Conservation (phyloP, 2,797 vertebrate genomes). For the Adrianichthys oophorus region DNA sequence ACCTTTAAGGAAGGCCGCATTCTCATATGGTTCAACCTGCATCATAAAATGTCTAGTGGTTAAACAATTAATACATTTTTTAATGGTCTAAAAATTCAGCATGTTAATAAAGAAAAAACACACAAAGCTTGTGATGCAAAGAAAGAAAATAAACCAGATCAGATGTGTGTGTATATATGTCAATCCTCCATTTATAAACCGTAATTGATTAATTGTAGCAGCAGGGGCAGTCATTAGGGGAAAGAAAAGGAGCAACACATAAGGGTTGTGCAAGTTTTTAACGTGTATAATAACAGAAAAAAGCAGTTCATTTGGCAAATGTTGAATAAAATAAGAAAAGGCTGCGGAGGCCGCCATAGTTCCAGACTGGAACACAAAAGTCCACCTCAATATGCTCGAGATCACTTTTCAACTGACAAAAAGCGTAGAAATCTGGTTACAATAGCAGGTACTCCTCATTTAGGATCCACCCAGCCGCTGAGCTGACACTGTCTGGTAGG, state of each 20-base stretch:
- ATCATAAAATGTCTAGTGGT: slow-evolving; percentile 27
- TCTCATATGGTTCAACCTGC: slow-evolving; percentile 85
- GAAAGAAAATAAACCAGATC: slow-evolving; percentile 8
- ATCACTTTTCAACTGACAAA: slow-evolving; percentile 63
- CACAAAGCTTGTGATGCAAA: background rate
- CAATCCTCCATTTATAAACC: slow-evolving; percentile 1
- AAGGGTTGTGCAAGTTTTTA: slow-evolving; percentile 12
- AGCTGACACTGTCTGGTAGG: slow-evolving; percentile 47
- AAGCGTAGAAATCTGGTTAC: slow-evolving; percentile 47
- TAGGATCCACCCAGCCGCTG: slow-evolving; percentile 53
- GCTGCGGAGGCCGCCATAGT: slow-evolving; percentile 30
- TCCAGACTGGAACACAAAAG: slow-evolving; percentile 35
- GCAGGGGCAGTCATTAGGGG: slow-evolving; percentile 21
- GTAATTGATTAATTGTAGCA: slow-evolving; percentile 13
- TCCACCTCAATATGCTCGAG: slow-evolving; percentile 48
- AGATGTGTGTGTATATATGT: background rate
- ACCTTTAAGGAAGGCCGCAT: slow-evolving; percentile 77
- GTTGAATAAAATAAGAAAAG: slow-evolving; percentile 27
- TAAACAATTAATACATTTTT: slow-evolving; percentile 7
- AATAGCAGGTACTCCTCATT: slow-evolving; percentile 51
- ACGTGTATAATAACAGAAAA: slow-evolving; percentile 7
- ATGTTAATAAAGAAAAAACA: background rate
- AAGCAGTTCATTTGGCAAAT: slow-evolving; percentile 21
- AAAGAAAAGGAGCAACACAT: slow-evolving; percentile 39
- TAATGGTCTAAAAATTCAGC: background rate